Base-by-base conservation (phyloP, 1,140 invertebrate genomes). In the Drosophila carrolli region DNA sequence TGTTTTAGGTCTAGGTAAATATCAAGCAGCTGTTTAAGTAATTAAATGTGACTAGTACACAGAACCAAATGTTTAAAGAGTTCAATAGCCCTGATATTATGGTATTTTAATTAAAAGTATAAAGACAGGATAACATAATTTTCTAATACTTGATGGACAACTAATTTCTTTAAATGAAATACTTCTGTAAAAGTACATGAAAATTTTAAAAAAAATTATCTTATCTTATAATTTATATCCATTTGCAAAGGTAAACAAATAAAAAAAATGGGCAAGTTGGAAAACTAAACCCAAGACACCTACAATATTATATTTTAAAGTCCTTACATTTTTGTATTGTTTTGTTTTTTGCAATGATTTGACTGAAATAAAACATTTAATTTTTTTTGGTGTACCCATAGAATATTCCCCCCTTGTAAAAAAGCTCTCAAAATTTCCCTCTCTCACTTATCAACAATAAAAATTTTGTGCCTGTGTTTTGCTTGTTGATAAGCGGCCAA, bases 361-460 rank as follows among this genome's bases (percentile, higher is more conserved):
- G 8, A 32, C 29, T 32, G 8, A 32, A 32, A 8, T 1, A 32
- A 32, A 32, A 32, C 7, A 8, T 7, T 32, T 8, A 8, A 32
- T 32, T n/a, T 7, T n/a, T 32, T 50, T 32, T 11, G 9, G 32
- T 37, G 50, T 53, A 53, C 14, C 10, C 5, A 11, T 43, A 51
- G 32, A 53, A 37, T 35, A 44, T 19, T 32, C 35, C 60, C 53
- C 35, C 2, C 29, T 32, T 66, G 11, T 37, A 46, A 61, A 68
- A 73, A 51, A 55, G 46, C 71, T 75, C 71, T 16, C 44, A 1
- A 11, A 57, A 48, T 50, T 43, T 35, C 29, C 9, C 14, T 67
- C 65, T 75, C 51, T 62, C 56, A 53, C 75, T 77, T 70, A 78
- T 77, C 75, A 78, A 70, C 74, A 62, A 58, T 40, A 62, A 76